A percentile compares a stretch with the other conserved stretches of the same genome.
Evolutionary conservation across 92 coral and sea anemone species (phyloP).

Genomic region (Porites divaricata): DNA sequence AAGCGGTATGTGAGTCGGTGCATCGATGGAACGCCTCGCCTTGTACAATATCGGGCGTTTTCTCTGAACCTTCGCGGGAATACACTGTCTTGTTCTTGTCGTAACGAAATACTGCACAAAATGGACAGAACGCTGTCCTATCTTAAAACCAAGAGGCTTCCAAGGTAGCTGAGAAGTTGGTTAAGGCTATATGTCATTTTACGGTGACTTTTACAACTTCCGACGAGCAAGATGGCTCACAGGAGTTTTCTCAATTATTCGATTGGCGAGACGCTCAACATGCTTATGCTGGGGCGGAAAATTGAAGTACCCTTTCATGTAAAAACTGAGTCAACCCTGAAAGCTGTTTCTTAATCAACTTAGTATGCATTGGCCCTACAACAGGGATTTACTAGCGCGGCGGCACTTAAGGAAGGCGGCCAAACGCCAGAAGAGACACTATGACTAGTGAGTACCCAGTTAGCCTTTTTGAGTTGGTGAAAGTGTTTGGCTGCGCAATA

Average conservation of each 20-base stretch:
- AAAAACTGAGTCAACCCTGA: slow-evolving; percentile 43
- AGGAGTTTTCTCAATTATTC: slow-evolving; percentile 24
- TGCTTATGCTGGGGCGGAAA: slow-evolving; percentile 52
- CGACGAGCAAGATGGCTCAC: slow-evolving; percentile 13
- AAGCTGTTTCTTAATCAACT: slow-evolving; percentile 24
- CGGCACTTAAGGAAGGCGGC: not conserved
- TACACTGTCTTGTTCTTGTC: slow-evolving; percentile 28
- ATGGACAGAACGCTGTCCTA: slow-evolving; percentile 46
- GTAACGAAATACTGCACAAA: slow-evolving; percentile 44
- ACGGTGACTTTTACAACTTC: not conserved
- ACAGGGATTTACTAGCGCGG: not conserved
- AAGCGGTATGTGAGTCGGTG: slow-evolving; percentile 44
- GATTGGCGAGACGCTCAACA: slow-evolving; percentile 42
- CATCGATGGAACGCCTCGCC: slow-evolving; percentile 31
- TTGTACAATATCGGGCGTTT: slow-evolving; percentile 37
- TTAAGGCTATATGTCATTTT: slow-evolving; percentile 27
- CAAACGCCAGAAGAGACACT: slow-evolving; percentile 23
- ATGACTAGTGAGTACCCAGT: slow-evolving; percentile 47
- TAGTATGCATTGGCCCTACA: slow-evolving; percentile 47
- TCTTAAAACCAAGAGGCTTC: slow-evolving; percentile 54
- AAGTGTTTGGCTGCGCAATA: slow-evolving; percentile 73
- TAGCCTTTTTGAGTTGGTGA: slow-evolving; percentile 53
- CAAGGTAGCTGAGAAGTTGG: slow-evolving; percentile 60
- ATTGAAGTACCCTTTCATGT: slow-evolving; percentile 62
- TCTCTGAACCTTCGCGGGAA: slow-evolving; percentile 47